Evolutionary conservation across 2,888 invertebrate species (phyloP).

Genomic region (Chloromyia formosa): DNA sequence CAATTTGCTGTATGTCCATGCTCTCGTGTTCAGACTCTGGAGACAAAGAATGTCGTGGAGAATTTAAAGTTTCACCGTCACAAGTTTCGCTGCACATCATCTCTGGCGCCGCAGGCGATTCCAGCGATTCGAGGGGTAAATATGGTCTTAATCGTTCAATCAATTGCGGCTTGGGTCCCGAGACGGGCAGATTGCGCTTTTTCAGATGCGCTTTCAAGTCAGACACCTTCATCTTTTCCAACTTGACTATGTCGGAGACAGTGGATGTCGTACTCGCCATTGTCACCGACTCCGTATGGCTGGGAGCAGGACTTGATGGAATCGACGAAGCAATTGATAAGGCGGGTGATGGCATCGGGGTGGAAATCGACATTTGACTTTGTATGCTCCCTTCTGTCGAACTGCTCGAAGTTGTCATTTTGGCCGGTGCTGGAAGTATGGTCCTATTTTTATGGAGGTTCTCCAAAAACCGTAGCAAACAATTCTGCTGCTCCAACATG

Average conservation of each 20-base stretch:
- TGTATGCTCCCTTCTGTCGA: constrained; percentile 47
- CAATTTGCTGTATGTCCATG: constrained; percentile 63
- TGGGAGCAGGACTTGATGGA: constrained; percentile 62
- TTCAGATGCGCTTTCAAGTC: constrained; percentile 95
- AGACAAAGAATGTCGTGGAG: constrained; percentile 55
- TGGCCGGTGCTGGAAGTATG: constrained; percentile 78
- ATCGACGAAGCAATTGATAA: constrained; percentile 65
- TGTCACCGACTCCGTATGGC: constrained; percentile 57
- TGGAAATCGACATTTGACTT: constrained; percentile 56
- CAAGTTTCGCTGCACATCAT: constrained; percentile 60
- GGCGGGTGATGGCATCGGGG: constrained; percentile 67
- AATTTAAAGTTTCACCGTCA: constrained; percentile 55
- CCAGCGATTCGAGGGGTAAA: constrained; percentile 64
- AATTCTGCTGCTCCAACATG: constrained; percentile 88
- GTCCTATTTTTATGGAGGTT: constrained; percentile 82
- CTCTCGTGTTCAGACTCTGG: constrained; percentile 60
- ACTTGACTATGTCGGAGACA: constrained; percentile 67
- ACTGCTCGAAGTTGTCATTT: constrained; percentile 56
- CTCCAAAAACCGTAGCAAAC: constrained; percentile 88
- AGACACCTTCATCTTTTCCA: constrained; percentile 96
- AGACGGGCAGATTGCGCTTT: constrained; percentile 91
- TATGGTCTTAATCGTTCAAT: constrained; percentile 89
- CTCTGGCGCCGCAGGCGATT: constrained; percentile 66
- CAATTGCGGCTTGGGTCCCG: constrained; percentile 94
- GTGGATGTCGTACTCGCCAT: constrained; percentile 43